Conservation (phyloP, 2,113 vertebrate genomes). For the Aptenodytes forsteri region DNA sequence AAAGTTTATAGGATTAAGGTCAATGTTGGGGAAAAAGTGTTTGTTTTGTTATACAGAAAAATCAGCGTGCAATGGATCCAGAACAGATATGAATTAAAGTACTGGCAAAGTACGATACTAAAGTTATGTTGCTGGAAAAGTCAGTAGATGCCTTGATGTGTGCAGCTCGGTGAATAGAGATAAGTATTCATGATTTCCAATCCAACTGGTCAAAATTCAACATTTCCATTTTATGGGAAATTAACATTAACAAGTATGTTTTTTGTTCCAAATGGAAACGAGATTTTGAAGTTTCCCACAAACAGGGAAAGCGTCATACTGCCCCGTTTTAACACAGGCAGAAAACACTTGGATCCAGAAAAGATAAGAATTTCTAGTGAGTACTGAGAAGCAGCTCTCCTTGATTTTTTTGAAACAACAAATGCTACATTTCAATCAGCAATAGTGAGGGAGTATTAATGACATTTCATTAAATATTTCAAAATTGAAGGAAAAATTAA, state of each 20-base stretch:
- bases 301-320: neutral
- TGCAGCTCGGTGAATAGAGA: accelerated
- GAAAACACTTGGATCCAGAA: neutral
- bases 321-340: neutral
- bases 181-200: neutral
- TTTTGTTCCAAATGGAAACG: neutral
- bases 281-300: neutral
- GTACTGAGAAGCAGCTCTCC: neutral
- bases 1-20: neutral
- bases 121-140: neutral
- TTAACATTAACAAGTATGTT: neutral
- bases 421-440: neutral
- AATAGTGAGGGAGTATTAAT: neutral
- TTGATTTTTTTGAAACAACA: neutral
- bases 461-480: neutral
- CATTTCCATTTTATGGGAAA: neutral
- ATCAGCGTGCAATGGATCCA: neutral
- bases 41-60: neutral
- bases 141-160: neutral
- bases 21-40: neutral
- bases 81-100: neutral
- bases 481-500: neutral
- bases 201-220: neutral
- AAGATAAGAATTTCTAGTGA: neutral
- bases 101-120: neutral